Evolutionary conservation across 2,797 vertebrate genomes (phyloP), one percentile per base, ranked within the genome.

Genomic region (Eurystomus glaucurus): DNA sequence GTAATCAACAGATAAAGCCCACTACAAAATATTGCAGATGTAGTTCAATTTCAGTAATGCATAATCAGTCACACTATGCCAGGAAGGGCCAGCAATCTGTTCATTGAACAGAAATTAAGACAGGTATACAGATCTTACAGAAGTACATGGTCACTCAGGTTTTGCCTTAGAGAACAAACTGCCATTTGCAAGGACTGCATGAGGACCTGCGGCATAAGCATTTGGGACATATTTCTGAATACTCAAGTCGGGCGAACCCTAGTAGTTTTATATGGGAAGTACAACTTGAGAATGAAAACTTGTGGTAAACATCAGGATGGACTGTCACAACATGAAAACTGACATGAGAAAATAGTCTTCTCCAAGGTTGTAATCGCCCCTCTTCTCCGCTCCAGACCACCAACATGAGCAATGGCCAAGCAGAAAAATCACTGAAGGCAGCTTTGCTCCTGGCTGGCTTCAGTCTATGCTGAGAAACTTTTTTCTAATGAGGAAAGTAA

Each of bases 21-120:
- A 72, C 19, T 39, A 70, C 16, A 85, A 92, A 91, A 65, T 72
- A 62, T 29, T 58, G 45, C 46, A 65, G 35, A 58, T 6, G 7
- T 18, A 87, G 57, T 66, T 96, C 79, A 26, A 66, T 85, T 92
- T 89, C 26, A 87, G 0, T 41, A 87, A 82, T 66, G 50, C 35
- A 76, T 81, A 54, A 43, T 79, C 28, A 85, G 26, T 37, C 50
- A 46, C 1, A 54, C 45, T 21, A 37, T 28, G 14, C 17, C 65
- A 46, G n/a, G 14, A 19, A 92, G 18, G 17, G 55, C 48, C 35
- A 88, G 48, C 33, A 90, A 23, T 23, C 18, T 23, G 81, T 65
- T 64, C 0, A 3, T 0, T 31, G 33, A 75, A 78, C 6, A 1
- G 43, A 65, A 70, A 35, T 37, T 55, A 78, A 74, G n/a, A 79